Base-by-base conservation (phyloP, 2,888 invertebrate species). In the Agriopis marginaria region DNA sequence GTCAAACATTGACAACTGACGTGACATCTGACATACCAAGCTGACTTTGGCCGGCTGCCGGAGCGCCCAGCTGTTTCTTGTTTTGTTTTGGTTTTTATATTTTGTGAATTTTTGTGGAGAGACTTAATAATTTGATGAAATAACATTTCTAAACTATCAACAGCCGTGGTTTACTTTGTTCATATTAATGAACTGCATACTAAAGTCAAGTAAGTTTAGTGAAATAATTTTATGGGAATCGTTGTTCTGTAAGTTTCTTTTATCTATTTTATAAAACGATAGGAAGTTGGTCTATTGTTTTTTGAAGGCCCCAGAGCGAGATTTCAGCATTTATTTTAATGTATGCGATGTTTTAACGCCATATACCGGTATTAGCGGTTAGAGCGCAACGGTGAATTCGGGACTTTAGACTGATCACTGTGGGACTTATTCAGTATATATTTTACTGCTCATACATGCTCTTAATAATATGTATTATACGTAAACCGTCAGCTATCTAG, bases 11-110 rank as follows among this genome's bases (percentile, higher is more conserved):
- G 10, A 45, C 45, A 45, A 11, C 12, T 8, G 10, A 12, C 1
- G 17, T 23, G 17, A 23, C 17, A 23, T 23, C 17, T 23, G 17
- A 23, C 17, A 23, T 1, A 2, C 17, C 17, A 23, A 23, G 17
- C 17, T 2, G 17, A 23, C 17, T 23, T 23, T 23, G 17, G 17
- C 17, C 17, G 2, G 17, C n/a, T n/a, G 17, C 17, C 17, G 17
- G 17, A 23, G 17, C 17, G 17, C n/a, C 7, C 75, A 76, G 75
- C 71, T 73, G 71, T 69, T 67, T 55, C 39, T 17, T 59, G 17
- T 42, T 56, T 17, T 59, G 17, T 42, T 56, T 17, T 56, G 39
- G 3, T 40, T 32, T 32, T 32, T 32, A 5, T 32, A 32, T 32
- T 32, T 32, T 5, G 32, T 32, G 5, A 4, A 23, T 32, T 32